Evolutionary conservation across 2,888 invertebrate genomes (phyloP), one percentile per base, ranked within the genome.

Genomic region (Protodeltote pygarga): DNA sequence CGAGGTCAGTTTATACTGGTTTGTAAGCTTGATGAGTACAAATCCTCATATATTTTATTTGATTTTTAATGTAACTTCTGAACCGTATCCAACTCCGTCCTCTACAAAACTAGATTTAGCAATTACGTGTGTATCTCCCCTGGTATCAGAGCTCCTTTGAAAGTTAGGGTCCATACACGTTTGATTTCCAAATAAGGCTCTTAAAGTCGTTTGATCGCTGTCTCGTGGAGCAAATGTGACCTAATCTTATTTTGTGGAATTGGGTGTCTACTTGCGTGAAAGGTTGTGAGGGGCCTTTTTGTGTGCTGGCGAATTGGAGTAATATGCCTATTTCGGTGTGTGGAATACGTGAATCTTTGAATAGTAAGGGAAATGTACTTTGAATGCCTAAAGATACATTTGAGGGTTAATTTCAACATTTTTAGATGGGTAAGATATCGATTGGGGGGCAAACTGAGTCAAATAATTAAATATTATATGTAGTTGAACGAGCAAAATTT

Each of bases 101-200:
- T 58, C 53, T 35, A 33, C 24, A 29, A 65, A 69, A 71, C 55
- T 70, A 59, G 65, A 65, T 72, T 63, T 40, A 17, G 57, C 67
- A 62, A 72, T 71, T 70, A 72, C 65, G 48, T 42, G 35, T 49
- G 41, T 57, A 69, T 64, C 29, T 47, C 31, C 54, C 72, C 70
- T 20, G 53, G 66, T 28, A 37, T 2, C 6, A 9, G 24, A 21
- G 23, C 38, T 47, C 42, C 33, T 65, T 61, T 52, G 49, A 35
- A 39, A 27, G 6, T 24, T 49, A 17, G 34, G 10, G 41, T 31
- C 39, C 46, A 11, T 38, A 27, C 53, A 59, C 55, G 58, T 63
- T 65, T 63, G 71, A 68, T 58, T 70, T 69, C 50, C 55, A 69
- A 69, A 70, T 69, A 39, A 46, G 42, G 32, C 25, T 29, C 28